Base-by-base conservation (phyloP, 2,113 vertebrate genomes). In the Aleadryas rufinucha region DNA sequence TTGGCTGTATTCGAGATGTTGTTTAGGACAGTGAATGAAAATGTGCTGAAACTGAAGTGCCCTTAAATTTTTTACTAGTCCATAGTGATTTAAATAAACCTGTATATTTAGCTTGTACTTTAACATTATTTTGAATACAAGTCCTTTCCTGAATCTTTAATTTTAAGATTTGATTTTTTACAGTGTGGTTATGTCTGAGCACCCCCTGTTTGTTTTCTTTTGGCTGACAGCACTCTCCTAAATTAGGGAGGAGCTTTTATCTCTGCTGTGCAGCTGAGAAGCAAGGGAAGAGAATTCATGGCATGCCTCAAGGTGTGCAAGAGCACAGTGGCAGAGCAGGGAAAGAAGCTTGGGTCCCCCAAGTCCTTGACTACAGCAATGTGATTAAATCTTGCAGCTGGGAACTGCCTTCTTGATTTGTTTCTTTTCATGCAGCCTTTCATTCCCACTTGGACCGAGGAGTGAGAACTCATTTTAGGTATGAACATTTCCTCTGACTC, bases 161-260 rank as follows among this genome's bases (percentile, higher is more conserved):
- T 86, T 76, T 65, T 41, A 72, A 79, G 28, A 56, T 75, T 68
- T 68, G 39, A 69, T 72, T 57, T 93, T 77, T 68, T 30, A 30
- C 31, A 60, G 11, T 21, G 9, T 44, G 12, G 17, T 53, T 89
- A 45, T 78, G n/a, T 91, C 52, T 87, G 52, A 89, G 57, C 69
- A 87, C 17, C 64, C 61, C n/a, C n/a, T 9, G 3, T 72, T 72
- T 84, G 53, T 17, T 60, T 42, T 77, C 63, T 24, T 57, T 89
- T 97, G 80, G 44, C 84, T 95, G 84, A 64, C 65, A 64, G 54
- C 1, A 0, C 41, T 76, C 44, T 79, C 30, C 70, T 91, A 61
- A 89, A 84, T 79, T 72, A 85, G 44, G 65, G 65, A 91, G 50
- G 49, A 92, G 53, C 81, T 83, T 95, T 94, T 94, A 93, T 96